phyloP scores from a whole-genome alignment of 2,888 invertebrate genomes.

The Hipparchia sbordonii region DNA sequence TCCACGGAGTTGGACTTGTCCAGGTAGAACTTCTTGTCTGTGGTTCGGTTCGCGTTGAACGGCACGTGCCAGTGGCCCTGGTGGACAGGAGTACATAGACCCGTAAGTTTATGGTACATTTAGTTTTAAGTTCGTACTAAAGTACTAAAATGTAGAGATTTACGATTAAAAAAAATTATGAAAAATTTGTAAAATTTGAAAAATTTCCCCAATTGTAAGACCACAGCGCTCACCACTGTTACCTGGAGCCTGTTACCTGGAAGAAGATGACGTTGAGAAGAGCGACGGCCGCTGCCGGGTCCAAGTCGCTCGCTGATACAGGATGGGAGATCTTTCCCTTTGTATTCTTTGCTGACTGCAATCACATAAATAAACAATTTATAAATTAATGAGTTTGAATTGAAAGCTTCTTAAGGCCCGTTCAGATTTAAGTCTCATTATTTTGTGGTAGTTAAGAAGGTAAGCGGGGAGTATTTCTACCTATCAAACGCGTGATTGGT shows the following conservation, averaged over 20 bases:
- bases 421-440: too few relatives aligned
- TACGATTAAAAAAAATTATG: too few relatives aligned
- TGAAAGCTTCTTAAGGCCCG: too few relatives aligned
- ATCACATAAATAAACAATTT: neutral
- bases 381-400: too few relatives aligned
- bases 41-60: constrained; percentile 51
- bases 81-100: neutral
- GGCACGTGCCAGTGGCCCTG: constrained; percentile 63
- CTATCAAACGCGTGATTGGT: too few relatives aligned
- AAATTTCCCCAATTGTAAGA: too few relatives aligned
- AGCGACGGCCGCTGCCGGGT: constrained; percentile 19
- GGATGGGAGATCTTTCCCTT: constrained; percentile 16
- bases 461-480: too few relatives aligned
- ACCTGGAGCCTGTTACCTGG: constrained; percentile 12
- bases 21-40: constrained; percentile 55
- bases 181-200: too few relatives aligned
- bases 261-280: constrained; percentile 26
- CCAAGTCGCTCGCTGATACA: constrained; percentile 17
- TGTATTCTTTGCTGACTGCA: constrained; percentile 18
- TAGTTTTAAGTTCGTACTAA: too few relatives aligned
- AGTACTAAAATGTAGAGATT: too few relatives aligned
- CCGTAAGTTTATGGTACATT: neutral
- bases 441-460: too few relatives aligned
- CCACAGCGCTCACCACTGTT: neutral
- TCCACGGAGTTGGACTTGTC: constrained; percentile 47